These are phyloP conservation scores for Kuschelorhynchus macadamiae DNA, from an alignment of 2,888 invertebrate species.

Conservation along the genomic window DNA sequence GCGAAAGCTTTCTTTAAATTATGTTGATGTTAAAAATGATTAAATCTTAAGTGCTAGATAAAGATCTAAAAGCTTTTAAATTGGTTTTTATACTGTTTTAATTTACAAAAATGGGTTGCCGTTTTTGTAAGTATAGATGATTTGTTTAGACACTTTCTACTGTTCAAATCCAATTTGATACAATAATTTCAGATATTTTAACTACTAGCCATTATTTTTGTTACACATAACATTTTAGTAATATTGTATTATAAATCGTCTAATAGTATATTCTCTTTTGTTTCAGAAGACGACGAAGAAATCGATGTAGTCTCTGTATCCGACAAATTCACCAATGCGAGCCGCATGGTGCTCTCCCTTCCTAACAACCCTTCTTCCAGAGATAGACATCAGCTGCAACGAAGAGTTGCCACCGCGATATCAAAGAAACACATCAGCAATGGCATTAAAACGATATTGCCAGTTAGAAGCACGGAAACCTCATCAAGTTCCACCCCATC, in stretches of 20 bases:
- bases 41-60: too few species aligned
- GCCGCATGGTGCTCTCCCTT: conserved; percentile 65
- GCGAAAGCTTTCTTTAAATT: too few species aligned
- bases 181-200: too few species aligned
- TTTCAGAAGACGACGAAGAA: conserved; percentile 89
- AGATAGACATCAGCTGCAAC: conserved; percentile 78
- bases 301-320: conserved; percentile 80
- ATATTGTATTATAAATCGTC: not conserved
- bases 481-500: conserved; percentile 17
- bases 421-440: conserved; percentile 59
- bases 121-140: too few species aligned
- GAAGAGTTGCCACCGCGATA: conserved; percentile 75
- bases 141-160: too few species aligned
- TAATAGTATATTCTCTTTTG: conserved; percentile 61
- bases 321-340: conserved; percentile 50
- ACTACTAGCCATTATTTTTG: too few species aligned
- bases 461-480: conserved; percentile 50
- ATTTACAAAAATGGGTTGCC: too few species aligned
- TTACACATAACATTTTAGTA: too few species aligned
- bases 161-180: too few species aligned
- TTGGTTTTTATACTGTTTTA: too few species aligned
- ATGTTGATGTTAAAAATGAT: too few species aligned
- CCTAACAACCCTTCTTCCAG: conserved; percentile 80
- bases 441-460: conserved; percentile 60
- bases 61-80: too few species aligned